These are phyloP conservation scores for Aphelinus atriplicis DNA, from an alignment of 1,140 invertebrate species.

Conservation along the genomic window DNA sequence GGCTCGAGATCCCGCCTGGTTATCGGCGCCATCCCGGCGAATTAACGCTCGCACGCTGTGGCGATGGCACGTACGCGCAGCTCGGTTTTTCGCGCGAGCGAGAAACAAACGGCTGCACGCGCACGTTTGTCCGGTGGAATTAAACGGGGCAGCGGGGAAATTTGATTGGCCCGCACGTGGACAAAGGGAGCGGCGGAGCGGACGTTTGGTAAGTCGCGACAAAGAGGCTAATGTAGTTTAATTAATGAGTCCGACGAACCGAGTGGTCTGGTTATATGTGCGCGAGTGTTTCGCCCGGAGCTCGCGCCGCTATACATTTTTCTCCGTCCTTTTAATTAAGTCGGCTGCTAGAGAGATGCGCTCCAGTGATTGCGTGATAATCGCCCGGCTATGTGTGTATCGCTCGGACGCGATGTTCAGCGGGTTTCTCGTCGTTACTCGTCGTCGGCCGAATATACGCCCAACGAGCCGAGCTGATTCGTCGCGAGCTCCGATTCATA, in stretches of 20 bases:
- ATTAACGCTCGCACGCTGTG: background rate
- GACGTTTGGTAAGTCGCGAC: background rate
- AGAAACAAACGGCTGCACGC: too few relatives aligned
- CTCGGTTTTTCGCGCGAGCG: background rate
- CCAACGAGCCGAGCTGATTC: too few relatives aligned
- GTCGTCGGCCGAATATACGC: too few relatives aligned
- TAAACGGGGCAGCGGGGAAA: constrained; percentile 8
- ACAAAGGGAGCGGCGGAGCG: constrained; percentile 25
- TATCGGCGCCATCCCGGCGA: too few relatives aligned
- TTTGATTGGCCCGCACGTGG: constrained; percentile 19
- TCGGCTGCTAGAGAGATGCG: background rate
- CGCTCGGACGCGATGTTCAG: too few relatives aligned
- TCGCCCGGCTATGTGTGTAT: too few relatives aligned
- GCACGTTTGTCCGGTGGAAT: too few relatives aligned
- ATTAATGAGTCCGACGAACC: background rate
- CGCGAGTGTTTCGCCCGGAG: too few relatives aligned
- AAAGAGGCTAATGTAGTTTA: background rate
- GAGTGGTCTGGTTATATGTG: too few relatives aligned
- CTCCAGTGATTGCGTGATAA: background rate
- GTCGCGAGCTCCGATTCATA: too few relatives aligned
- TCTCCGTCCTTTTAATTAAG: background rate
- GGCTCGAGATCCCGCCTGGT: too few relatives aligned
- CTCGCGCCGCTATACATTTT: background rate
- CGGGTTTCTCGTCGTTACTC: too few relatives aligned
- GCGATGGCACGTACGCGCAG: background rate